These are phyloP conservation scores for Dromaius novaehollandiae DNA, from an alignment of 2,113 vertebrate genomes.

Conservation along the genomic window DNA sequence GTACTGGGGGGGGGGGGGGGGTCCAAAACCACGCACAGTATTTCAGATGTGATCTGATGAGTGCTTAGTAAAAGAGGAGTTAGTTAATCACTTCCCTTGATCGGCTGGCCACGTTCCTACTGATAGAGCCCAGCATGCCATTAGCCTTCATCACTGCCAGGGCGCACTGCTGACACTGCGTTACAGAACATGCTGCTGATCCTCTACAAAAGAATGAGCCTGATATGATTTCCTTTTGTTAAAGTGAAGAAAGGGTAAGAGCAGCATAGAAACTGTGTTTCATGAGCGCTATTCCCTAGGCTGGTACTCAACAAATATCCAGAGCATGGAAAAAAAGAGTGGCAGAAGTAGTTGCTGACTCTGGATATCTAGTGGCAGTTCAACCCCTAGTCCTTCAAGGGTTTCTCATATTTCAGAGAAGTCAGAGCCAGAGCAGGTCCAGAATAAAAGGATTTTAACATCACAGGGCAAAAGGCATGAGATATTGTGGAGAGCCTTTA, in stretches of 20 bases:
- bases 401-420: not conserved
- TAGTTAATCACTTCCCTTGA: not conserved
- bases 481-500: not conserved
- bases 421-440: not conserved
- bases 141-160: not conserved
- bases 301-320: fast-evolving
- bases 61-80: not conserved
- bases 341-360: not conserved
- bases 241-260: not conserved
- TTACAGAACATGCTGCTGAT: fast-evolving
- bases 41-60: not conserved
- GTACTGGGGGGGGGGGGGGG: fast-evolving
- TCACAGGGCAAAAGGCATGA: not conserved
- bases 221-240: not conserved
- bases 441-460: not conserved
- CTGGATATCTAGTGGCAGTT: not conserved
- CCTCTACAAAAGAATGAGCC: not conserved
- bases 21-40: fast-evolving
- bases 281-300: not conserved
- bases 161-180: not conserved
- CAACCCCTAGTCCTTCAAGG: not conserved
- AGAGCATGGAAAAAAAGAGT: not conserved
- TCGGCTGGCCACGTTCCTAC: fast-evolving
- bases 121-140: fast-evolving
- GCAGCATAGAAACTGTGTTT: not conserved